Evolutionary conservation across 2,113 vertebrate genomes (phyloP), one percentile per base, ranked within the genome.

Genomic region (Pedionomus torquatus): DNA sequence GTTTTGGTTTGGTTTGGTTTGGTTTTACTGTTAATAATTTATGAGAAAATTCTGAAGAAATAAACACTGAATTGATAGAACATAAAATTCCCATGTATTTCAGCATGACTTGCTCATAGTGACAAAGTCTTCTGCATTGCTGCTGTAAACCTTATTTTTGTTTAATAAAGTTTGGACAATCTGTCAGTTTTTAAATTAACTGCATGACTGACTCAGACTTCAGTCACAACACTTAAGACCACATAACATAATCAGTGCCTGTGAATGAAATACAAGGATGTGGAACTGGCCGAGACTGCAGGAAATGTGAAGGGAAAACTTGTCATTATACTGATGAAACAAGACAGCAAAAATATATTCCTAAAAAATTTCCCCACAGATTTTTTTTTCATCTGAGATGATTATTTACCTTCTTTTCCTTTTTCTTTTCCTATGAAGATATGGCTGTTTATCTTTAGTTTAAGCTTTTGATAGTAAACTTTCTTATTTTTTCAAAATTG

Each of bases 161-260:
- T 89, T 96, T 97, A 96, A 92, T 94, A 96, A 83, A 93, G 46
- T 95, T 94, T 91, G 41, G 74, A 46, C 82, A 95, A 84, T 93
- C 94, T 96, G 78, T 80, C 82, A 87, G 80, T 92, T 96, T 97
- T 95, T 96, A 89, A 95, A 97, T 97, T 97, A 95, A 60, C 85
- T 91, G 77, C 95, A 81, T 97, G 93, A 39, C 92, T 97, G 89
- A 51, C 80, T 96, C 86, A 13, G 13, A 63, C 89, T 95, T 95
- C 83, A 96, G 78, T 84, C 94, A 90, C 7, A 61, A 87, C 85
- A 91, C 88, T 97, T 93, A 94, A 94, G 87, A 76, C 87, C 80
- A 35, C 83, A 84, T 87, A 93, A 90, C 78, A 65, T 76, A 91
- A 93, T 86, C 90, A 91, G 19, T 94, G 93, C 35, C 77, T 92